phyloP scores from a whole-genome alignment of 2,797 vertebrate species.

The Lepus townsendii region DNA sequence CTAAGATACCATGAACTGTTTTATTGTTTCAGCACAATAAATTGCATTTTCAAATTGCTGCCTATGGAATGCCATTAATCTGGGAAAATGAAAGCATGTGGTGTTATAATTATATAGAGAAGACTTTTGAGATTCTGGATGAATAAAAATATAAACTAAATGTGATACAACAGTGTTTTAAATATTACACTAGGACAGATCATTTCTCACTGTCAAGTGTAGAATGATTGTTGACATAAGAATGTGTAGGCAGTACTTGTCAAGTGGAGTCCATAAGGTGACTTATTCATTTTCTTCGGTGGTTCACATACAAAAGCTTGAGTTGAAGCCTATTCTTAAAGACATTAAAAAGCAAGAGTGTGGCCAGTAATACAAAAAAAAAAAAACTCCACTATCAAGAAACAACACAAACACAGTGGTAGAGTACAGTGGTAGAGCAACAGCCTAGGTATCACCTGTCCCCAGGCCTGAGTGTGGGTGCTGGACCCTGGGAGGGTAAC shows the following conservation, averaged over 20 bases:
- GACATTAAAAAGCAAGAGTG: background rate
- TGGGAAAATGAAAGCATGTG: conserved; percentile 56
- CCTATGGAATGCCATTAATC: conserved; percentile 34
- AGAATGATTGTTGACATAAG: background rate
- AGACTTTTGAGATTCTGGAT: conserved; percentile 6
- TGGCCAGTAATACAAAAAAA: background rate
- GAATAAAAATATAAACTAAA: conserved; percentile 35
- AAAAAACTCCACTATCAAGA: background rate
- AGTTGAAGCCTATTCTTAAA: background rate
- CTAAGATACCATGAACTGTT: conserved; percentile 22
- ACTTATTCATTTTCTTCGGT: background rate
- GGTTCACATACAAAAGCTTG: background rate
- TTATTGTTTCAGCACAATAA: conserved; percentile 70
- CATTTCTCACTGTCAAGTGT: background rate
- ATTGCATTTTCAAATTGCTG: conserved; percentile 60
- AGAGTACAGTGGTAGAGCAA: background rate
- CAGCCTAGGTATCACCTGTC: no score
- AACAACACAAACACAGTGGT: background rate
- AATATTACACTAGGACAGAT: background rate
- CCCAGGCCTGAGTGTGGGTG: background rate
- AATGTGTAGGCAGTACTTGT: background rate
- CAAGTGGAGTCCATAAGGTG: background rate
- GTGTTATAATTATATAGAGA: conserved; percentile 10
- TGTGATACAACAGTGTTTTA: background rate
- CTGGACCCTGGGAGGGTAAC: accelerated